These are phyloP conservation scores for Neogobius melanostomus DNA, from an alignment of 2,113 vertebrate species.

Conservation along the genomic window DNA sequence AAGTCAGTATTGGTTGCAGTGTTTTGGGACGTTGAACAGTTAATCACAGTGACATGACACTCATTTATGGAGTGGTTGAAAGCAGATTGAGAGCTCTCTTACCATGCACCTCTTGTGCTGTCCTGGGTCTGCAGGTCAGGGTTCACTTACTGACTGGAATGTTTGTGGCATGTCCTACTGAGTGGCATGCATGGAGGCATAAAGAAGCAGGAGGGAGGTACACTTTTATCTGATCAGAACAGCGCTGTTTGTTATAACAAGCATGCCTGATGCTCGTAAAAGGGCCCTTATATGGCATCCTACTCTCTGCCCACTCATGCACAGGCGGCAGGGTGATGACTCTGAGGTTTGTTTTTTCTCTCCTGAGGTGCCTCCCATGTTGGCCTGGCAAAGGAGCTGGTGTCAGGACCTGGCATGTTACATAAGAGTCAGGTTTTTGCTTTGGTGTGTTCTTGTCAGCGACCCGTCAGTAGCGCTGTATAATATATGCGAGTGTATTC, in stretches of 20 bases:
- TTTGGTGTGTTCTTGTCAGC: conserved; percentile 59
- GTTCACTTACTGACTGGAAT: conserved; percentile 76
- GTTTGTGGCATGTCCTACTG: conserved; percentile 61
- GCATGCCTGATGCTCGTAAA: conserved; percentile 34
- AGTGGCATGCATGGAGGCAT: conserved; percentile 56
- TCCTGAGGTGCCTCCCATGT: conserved; percentile 25
- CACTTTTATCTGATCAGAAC: conserved; percentile 73
- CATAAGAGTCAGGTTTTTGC: conserved; percentile 54
- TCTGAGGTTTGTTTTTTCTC: conserved; percentile 27
- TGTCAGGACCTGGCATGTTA: conserved; percentile 43
- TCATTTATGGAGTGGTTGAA: conserved; percentile 34
- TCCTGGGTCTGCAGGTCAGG: conserved; percentile 56
- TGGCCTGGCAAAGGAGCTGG: conserved; percentile 16
- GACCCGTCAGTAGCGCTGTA: conserved; percentile 51
- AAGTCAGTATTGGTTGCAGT: not conserved
- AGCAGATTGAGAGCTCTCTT: conserved; percentile 17
- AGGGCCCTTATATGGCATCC: conserved; percentile 55
- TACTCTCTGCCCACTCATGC: conserved; percentile 15
- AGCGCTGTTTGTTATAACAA: conserved; percentile 53
- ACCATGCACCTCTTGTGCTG: conserved; percentile 28
- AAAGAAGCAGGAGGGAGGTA: conserved; percentile 40
- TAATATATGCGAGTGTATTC: conserved; percentile 62
- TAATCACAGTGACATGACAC: conserved; percentile 14
- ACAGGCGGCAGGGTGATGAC: conserved; percentile 25
- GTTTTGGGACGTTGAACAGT: not conserved